These are phyloP conservation scores for Turnix velox DNA, from an alignment of 2,113 vertebrate species.

Conservation along the genomic window DNA sequence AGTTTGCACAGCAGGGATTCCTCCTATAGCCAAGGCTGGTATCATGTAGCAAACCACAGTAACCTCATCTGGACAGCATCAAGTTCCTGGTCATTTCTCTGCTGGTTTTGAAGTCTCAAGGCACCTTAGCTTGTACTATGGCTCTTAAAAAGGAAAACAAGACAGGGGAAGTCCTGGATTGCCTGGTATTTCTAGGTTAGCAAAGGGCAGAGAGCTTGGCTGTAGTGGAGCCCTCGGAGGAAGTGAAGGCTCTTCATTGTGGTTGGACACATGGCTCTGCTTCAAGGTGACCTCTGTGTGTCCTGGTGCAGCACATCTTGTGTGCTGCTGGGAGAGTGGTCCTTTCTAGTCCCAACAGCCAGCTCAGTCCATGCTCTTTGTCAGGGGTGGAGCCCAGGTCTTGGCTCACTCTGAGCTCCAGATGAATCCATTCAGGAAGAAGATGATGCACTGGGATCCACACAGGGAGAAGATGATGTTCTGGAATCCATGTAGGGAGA, in stretches of 20 bases:
- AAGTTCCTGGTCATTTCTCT: not conserved
- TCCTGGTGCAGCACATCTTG: not conserved
- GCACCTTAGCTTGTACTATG: not conserved
- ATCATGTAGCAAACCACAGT: not conserved
- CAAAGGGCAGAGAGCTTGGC: not conserved
- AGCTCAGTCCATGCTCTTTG: rapidly evolving
- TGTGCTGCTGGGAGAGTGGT: not conserved
- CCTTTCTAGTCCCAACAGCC: rapidly evolving
- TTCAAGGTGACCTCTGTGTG: not conserved
- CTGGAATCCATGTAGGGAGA: too few species aligned
- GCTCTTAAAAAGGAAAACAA: not conserved
- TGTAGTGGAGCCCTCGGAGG: not conserved
- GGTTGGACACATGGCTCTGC: not conserved
- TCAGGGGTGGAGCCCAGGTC: not conserved
- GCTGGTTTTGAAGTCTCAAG: not conserved
- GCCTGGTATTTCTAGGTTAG: not conserved
- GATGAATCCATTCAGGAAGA: not conserved
- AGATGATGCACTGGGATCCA: not conserved
- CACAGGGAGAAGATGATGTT: not conserved
- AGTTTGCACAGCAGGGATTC: not conserved
- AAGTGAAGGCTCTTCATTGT: not conserved
- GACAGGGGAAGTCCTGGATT: not conserved
- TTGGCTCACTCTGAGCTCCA: rapidly evolving
- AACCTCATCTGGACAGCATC: not conserved
- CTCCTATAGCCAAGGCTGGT: not conserved